Conservation (phyloP, 2,888 invertebrate species). For the Netelia fuscicornis region DNA sequence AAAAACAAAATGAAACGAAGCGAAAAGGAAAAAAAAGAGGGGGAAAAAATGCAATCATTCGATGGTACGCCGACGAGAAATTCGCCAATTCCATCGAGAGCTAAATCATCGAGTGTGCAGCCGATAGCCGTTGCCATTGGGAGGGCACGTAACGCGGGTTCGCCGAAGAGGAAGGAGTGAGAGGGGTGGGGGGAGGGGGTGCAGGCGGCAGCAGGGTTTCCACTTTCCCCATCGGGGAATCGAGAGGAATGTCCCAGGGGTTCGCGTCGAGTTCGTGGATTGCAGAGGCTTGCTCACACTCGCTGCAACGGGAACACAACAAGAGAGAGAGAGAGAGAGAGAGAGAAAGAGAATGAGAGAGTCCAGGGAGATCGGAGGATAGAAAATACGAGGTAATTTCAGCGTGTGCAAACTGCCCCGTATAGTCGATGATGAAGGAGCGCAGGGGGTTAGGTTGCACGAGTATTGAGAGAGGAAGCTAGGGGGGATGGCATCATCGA, state of each 20-base stretch:
- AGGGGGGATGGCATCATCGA: constrained; percentile 15
- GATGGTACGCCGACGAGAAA: constrained; percentile 45
- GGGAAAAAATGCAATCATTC: constrained; percentile 51
- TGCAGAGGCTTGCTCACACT: constrained; percentile 28
- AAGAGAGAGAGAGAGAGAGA: constrained; percentile 35
- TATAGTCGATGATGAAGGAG: constrained; percentile 25
- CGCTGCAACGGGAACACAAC: constrained; percentile 47
- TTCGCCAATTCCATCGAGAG: constrained; percentile 63
- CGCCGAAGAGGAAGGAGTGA: not conserved
- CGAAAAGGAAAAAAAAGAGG: constrained; percentile 15
- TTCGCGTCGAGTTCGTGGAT: constrained; percentile 26
- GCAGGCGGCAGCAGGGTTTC: constrained; percentile 43
- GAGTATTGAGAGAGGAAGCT: constrained; percentile 43
- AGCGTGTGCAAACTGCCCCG: constrained; percentile 42
- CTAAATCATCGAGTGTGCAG: constrained; percentile 65
- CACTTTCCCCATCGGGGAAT: constrained; percentile 49
- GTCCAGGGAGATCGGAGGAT: not conserved
- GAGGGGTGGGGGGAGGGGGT: constrained; percentile 40
- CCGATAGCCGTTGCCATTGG: constrained; percentile 38
- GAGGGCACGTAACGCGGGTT: constrained; percentile 10
- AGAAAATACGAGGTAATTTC: constrained; percentile 59
- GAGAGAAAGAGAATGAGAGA: too few relatives aligned
- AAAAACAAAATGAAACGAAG: not conserved
- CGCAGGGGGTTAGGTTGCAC: constrained; percentile 8
- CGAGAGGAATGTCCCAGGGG: constrained; percentile 67